Conservation (phyloP, 2,888 invertebrate species). For the Thyatira batis region DNA sequence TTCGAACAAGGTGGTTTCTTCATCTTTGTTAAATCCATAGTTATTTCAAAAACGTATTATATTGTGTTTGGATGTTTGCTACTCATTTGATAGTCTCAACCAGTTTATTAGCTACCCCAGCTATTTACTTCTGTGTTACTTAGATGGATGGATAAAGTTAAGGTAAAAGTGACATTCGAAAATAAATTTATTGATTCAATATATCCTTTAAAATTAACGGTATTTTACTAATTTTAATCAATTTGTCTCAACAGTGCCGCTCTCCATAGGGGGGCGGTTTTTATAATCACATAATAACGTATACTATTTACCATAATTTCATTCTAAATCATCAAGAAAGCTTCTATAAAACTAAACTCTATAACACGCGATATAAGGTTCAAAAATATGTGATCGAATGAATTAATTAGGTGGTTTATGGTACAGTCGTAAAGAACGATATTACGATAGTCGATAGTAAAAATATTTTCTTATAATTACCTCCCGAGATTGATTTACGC, state of each 20-base stretch:
- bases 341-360: not conserved
- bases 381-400: not conserved
- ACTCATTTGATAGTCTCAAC: too few relatives aligned
- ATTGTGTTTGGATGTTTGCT: too few relatives aligned
- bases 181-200: not conserved
- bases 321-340: not conserved
- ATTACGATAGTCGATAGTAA: conserved; percentile 8
- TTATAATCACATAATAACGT: not conserved
- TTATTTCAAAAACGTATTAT: too few relatives aligned
- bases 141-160: too few relatives aligned
- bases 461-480: conserved; percentile 8
- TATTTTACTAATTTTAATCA: not conserved
- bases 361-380: not conserved
- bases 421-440: conserved; percentile 7
- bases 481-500: conserved; percentile 9
- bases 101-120: too few relatives aligned
- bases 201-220: not conserved
- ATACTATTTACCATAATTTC: not conserved
- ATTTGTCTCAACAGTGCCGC: conserved; percentile 4
- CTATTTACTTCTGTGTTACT: too few relatives aligned
- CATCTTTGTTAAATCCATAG: too few relatives aligned
- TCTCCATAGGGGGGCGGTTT: conserved; percentile 5
- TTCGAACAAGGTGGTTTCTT: too few relatives aligned
- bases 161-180: not conserved
- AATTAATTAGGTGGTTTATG: not conserved